Percentiles rank a stretch among this genome's conserved stretches.
Evolutionary conservation across 2,888 invertebrate species (phyloP).

Genomic region (Eumacrocentrus americanus): DNA sequence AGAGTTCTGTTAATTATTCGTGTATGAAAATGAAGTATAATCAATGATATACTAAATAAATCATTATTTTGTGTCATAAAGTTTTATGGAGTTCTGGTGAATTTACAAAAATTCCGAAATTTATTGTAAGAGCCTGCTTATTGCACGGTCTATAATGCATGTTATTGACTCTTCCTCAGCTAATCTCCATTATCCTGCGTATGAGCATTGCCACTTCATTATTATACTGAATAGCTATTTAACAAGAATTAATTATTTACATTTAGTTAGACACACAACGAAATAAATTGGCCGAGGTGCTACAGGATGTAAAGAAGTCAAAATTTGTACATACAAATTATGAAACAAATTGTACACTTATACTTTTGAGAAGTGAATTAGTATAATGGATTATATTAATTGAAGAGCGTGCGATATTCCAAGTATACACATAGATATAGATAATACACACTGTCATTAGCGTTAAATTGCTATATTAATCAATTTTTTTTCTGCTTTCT

Average conservation of each 20-base stretch:
- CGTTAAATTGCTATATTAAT: constrained; percentile 4
- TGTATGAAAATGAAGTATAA: not conserved
- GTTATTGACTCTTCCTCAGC: not conserved
- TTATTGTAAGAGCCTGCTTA: no score
- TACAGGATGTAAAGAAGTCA: not conserved
- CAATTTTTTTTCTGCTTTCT: constrained; percentile 4
- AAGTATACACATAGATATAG: constrained; percentile 1
- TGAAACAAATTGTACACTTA: not conserved
- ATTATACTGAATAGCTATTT: constrained; percentile 20
- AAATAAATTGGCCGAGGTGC: constrained; percentile 48
- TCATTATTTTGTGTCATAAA: constrained; percentile 11
- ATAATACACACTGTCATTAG: not conserved
- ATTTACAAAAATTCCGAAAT: no score
- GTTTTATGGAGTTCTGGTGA: constrained; percentile 7
- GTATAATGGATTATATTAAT: not conserved
- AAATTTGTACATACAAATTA: constrained; percentile 7
- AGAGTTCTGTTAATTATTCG: constrained; percentile 9
- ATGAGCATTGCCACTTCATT: constrained; percentile 15
- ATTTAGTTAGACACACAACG: constrained; percentile 55
- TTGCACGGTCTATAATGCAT: no score
- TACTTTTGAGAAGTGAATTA: not conserved
- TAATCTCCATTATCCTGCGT: constrained; percentile 1
- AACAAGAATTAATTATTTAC: constrained; percentile 20
- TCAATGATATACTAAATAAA: constrained; percentile 15
- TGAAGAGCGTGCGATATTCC: constrained; percentile 3